Base-by-base conservation (phyloP, 2,113 vertebrate genomes). In the Hippoglossus stenolepis region DNA sequence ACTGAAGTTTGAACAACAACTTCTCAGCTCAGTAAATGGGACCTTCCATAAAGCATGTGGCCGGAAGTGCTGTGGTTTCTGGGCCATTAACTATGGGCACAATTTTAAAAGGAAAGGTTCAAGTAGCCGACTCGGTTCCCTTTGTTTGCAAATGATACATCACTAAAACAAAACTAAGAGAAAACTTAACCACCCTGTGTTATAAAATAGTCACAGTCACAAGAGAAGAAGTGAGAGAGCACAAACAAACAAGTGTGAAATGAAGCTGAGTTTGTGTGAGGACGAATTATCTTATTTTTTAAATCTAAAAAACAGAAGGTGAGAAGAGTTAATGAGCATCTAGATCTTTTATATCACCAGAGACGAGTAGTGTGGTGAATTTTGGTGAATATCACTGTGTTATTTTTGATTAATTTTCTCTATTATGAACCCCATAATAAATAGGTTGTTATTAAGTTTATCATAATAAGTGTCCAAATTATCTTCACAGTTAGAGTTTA, bases 401-500 rank as follows among this genome's bases (percentile, higher is more conserved):
- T 63, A 26, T 59, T 31, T 31, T 31, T 1, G 6, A 31, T 7
- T 7, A 1, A 31, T 31, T 31, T 56, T 54, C 58, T 73, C 57
- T 67, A 79, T 65, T 59, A 56, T 43, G 47, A 70, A 63, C 38
- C 43, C 73, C 65, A 69, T 20, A 70, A 66, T 59, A 77, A 77
- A 82, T 47, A 71, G 47, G 62, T 79, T 21, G 80, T 78, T 83
- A 77, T 38, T 43, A 75, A 57, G 81, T 85, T 74, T 53, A 77
- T 79, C 70, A 79, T 80, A 76, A 70, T 45, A 79, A 69, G 74
- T 14, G 5, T 21, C 15, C 69, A 82, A 75, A 77, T 88, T 82
- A 75, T 80, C 77, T 62, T 64, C 61, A 40, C 71, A 58, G 58
- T 60, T 71, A 24, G 64, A 71, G 72, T 73, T 76, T 73, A 85